phyloP scores from a whole-genome alignment of 2,797 vertebrate genomes.

The Phrynocephalus guinanensis region DNA sequence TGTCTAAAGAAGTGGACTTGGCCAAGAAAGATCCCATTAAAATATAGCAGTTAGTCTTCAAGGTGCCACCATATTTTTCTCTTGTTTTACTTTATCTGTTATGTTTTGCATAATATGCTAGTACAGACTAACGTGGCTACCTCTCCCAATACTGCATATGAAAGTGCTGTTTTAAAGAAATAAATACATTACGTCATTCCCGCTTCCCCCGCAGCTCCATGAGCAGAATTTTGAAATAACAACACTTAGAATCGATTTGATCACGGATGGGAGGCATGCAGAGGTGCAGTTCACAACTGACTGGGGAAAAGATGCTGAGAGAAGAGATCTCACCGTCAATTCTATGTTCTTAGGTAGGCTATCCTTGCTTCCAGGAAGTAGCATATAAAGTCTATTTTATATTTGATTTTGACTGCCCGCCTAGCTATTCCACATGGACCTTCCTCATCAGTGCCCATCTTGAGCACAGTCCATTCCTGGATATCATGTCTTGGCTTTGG shows the following conservation, averaged over 20 bases:
- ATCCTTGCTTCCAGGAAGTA: background rate
- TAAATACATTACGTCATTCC: slow-evolving; percentile 31
- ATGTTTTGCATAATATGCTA: background rate
- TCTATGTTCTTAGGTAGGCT: slow-evolving; percentile 94
- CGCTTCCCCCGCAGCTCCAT: slow-evolving; percentile 81
- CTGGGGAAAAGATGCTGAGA: slow-evolving; percentile 94
- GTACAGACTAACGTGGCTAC: too few species aligned
- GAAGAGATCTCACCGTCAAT: slow-evolving; percentile 96
- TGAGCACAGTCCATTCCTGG: too few species aligned
- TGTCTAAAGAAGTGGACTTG: background rate
- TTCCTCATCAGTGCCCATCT: background rate
- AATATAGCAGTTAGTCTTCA: too few species aligned
- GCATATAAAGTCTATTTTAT: fast-evolving
- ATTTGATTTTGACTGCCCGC: background rate
- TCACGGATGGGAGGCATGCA: slow-evolving; percentile 92
- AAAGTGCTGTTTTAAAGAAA: too few species aligned
- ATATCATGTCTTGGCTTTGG: background rate
- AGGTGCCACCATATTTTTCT: too few species aligned
- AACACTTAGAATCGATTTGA: slow-evolving; percentile 90
- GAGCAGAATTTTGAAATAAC: slow-evolving; percentile 97
- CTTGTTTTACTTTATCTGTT: background rate
- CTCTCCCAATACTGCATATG: too few species aligned
- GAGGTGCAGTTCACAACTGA: slow-evolving; percentile 96
- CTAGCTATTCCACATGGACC: background rate
- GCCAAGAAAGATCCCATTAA: too few species aligned